These are phyloP conservation scores for Tragelaphus oryx DNA, from an alignment of 2,797 vertebrate species.

Conservation along the genomic window DNA sequence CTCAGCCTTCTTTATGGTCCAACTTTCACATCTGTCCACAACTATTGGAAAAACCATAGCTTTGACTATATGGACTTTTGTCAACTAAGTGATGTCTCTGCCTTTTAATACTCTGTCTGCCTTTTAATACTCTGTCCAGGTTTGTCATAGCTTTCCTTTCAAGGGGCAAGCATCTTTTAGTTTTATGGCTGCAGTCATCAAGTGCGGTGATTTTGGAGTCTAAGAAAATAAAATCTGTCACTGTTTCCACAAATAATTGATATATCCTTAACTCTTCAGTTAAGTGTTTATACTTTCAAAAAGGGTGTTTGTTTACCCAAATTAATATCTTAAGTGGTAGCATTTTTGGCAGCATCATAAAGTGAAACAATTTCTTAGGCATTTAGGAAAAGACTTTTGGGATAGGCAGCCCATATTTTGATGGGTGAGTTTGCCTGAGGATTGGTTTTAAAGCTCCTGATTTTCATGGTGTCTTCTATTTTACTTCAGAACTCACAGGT, in stretches of 20 bases:
- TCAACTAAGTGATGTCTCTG: not conserved
- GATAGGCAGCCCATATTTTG: not conserved
- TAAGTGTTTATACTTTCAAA: not conserved
- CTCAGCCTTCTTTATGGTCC: not conserved
- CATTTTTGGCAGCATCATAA: not conserved
- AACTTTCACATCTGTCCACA: not conserved
- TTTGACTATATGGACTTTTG: not conserved
- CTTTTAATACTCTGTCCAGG: not conserved
- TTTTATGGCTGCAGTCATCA: not conserved
- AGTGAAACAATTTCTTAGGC: not conserved
- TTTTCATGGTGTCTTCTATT: conserved; percentile 5
- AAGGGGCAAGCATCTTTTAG: not conserved
- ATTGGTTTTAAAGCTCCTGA: not conserved
- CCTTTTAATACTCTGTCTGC: not conserved
- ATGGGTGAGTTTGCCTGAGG: not conserved
- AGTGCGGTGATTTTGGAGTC: not conserved
- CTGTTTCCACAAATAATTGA: not conserved
- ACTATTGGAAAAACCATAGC: not conserved
- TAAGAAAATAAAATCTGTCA: not conserved
- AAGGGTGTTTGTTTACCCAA: not conserved
- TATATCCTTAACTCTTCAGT: not conserved
- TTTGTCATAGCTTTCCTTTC: not conserved
- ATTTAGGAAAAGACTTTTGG: not conserved
- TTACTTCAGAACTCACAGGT: not conserved
- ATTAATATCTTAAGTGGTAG: not conserved